Evolutionary conservation across 2,888 invertebrate genomes (phyloP), one percentile per base, ranked within the genome.

Genomic region (Dicycla oo): DNA sequence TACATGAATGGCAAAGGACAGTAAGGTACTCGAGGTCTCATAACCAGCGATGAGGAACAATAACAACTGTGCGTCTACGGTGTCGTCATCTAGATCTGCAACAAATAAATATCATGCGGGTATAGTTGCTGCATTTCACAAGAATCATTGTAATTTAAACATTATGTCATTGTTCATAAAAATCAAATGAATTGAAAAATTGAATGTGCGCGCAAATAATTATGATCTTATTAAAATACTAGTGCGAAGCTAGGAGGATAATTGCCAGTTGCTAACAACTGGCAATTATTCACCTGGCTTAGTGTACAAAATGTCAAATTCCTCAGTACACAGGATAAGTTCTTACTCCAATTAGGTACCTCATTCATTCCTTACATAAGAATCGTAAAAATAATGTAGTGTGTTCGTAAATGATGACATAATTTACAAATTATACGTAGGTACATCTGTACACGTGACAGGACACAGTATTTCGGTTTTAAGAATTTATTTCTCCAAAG

Each of bases 1-100:
- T 20, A 96, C 95, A 83, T 96, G 96, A 15, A 96, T 90, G 0
- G 96, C 96, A 80, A 96, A 97, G 0, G 96, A 96, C 49, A 97
- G 86, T n/a, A 97, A 87, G 0, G 96, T 96, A 66, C 97, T 96
- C 0, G 97, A 96, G 0, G 97, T 97, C 86, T 97, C 97, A 83
- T 96, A 97, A 0, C 97, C 97, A 64, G 97, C 97, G 65, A 97
- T 89, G 3, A 97, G 95, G 89, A 97, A 97, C 3, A 97, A 88
- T 47, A 97, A 90, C 13, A 96, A 94, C 87, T 97, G 97, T 0
- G 97, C 97, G 76, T 96, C 95, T 38, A 96, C 94, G 4, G 96
- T 96, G 70, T 96, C 96, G 64, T 96, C 96, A 66, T 95, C 96
- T 82, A 97, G 86, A 80, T 93, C 96, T 96, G 86, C 49, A 91